Conservation (phyloP, 2,888 invertebrate genomes). For the Stenoptilia bipunctidactyla region DNA sequence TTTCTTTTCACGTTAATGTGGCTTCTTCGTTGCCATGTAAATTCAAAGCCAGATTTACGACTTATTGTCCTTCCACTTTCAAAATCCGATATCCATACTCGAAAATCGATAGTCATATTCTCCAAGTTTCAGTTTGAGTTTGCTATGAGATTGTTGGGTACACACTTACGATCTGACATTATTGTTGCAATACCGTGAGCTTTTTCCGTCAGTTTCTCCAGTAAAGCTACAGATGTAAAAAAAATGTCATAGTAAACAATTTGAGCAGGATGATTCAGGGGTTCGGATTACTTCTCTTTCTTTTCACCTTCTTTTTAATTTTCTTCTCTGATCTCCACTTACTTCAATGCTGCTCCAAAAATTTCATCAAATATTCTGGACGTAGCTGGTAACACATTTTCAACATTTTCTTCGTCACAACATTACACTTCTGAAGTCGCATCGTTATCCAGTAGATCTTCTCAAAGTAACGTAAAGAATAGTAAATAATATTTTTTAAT, state of each 20-base stretch:
- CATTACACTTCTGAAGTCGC: conserved; percentile 17
- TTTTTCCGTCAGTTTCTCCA: conserved; percentile 13
- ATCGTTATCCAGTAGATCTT: conserved; percentile 18
- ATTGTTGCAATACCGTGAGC: conserved; percentile 16
- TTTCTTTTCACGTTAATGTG: conserved; percentile 4
- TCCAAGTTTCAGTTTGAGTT: conserved; percentile 7
- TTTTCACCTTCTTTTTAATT: conserved; percentile 14
- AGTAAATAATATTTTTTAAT: conserved; percentile 15
- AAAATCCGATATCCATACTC: conserved; percentile 12
- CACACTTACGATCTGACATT: conserved; percentile 11
- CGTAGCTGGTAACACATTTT: conserved; percentile 18
- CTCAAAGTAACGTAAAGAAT: conserved; percentile 17
- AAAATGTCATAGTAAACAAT: conserved; percentile 18
- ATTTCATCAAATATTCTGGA: conserved; percentile 16
- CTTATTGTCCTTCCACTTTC: conserved; percentile 16
- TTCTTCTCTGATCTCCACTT: background rate
- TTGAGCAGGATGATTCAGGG: conserved; percentile 13
- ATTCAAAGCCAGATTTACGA: conserved; percentile 10
- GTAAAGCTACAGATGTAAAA: conserved; percentile 18
- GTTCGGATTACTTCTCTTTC: conserved; percentile 17
- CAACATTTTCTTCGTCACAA: conserved; percentile 16
- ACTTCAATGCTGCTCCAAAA: conserved; percentile 17
- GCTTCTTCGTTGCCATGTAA: conserved; percentile 14
- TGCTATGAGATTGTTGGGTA: conserved; percentile 14
- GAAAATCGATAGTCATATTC: conserved; percentile 17